Conservation (phyloP, 2,888 invertebrate species). For the Agrochola macilenta region DNA sequence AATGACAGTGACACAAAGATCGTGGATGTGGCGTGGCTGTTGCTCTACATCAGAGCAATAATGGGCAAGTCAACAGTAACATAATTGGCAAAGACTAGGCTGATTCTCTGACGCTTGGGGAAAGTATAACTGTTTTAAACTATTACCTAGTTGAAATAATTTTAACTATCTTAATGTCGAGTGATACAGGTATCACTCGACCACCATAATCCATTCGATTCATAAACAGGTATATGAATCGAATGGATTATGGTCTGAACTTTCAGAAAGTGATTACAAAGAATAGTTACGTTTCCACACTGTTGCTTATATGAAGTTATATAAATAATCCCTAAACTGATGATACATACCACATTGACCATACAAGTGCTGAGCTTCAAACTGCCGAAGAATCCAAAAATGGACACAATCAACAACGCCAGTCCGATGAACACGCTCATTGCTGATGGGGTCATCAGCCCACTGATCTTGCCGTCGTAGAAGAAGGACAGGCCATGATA, state of each 20-base stretch:
- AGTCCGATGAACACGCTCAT: conserved; percentile 94
- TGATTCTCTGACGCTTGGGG: background rate
- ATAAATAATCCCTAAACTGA: background rate
- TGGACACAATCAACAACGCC: conserved; percentile 93
- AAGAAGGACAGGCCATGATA: conserved; percentile 84
- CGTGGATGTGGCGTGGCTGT: background rate
- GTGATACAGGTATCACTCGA: too few relatives aligned
- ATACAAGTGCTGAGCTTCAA: conserved; percentile 94
- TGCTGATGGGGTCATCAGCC: conserved; percentile 94
- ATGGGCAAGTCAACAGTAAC: background rate
- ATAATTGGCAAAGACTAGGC: background rate
- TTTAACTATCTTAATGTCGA: too few relatives aligned
- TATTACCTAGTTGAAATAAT: background rate
- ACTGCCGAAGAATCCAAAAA: conserved; percentile 96
- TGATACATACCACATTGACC: conserved; percentile 90
- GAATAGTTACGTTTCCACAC: too few relatives aligned
- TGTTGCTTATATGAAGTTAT: background rate
- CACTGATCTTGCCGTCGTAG: conserved; percentile 78
- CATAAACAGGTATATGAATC: background rate
- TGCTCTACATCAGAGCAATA: background rate
- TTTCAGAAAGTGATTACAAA: too few relatives aligned
- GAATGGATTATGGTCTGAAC: background rate
- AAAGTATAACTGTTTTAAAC: background rate
- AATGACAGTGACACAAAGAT: background rate
- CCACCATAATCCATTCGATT: too few relatives aligned